Base-by-base conservation (phyloP, 2,888 invertebrate genomes). In the Encarsia formosa region DNA sequence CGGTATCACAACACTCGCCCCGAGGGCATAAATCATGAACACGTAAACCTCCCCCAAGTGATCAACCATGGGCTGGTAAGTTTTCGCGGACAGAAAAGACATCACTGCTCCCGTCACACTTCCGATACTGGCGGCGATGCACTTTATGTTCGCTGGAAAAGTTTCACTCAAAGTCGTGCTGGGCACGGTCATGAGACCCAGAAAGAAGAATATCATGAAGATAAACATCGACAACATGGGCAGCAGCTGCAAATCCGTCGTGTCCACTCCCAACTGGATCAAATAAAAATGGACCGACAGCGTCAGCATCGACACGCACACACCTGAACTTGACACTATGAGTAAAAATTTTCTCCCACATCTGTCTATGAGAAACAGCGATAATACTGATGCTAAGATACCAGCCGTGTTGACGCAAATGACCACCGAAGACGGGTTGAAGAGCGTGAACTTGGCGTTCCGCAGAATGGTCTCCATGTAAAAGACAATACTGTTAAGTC, bases 381-480 rank as follows among this genome's bases (percentile, higher is more conserved):
- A 66, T 3, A 61, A 3, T 45, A 57, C 56, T 2, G 65, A 61
- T 1, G 66, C 56, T 1, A 58, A 16, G 41, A 66, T 63, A 1
- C 67, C 63, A 22, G 52, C 50, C 1, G 47, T 16, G 31, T 63
- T 63, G 15, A 65, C 65, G 6, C 66, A 58, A 5, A 70, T 68
- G n/a, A 71, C 68, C n/a, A 66, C 42, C 2, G 48, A 45, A 3
- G 68, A 54, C 0, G 71, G 71, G 0, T 56, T 22, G 4, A 70
- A 49, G 1, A 62, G 57, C 1, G 59, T 63, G 1, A 69, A 64
- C 3, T 57, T 26, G 1, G 64, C 66, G 1, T 54, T 58, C 9
- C 16, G 60, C 29, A 72, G 40, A 11, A 72, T 68, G 11, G 61
- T 63, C 47, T 72, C 71, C 67, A 70, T 67, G 58, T 68, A 72